Percentiles rank a stretch among this genome's conserved stretches.
Conservation (phyloP, 1,140 invertebrate genomes). For the Conus betulinus region DNA sequence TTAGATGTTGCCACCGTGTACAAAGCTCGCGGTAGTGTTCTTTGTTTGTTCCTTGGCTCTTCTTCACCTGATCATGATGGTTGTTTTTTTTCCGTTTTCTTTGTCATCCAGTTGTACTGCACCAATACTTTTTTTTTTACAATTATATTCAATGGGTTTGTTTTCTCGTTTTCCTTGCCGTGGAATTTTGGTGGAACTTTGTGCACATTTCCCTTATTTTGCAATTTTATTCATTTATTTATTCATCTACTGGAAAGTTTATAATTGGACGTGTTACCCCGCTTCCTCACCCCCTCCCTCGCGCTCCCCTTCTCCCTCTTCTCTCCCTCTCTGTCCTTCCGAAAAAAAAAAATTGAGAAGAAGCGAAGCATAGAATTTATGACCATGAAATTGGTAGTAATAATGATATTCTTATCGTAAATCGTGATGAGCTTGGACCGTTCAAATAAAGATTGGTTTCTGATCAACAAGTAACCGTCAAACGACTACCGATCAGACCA, state of each 20-base stretch:
- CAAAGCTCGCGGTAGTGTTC: constrained; percentile 85
- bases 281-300: too few relatives aligned
- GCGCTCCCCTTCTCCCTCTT: too few relatives aligned
- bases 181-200: background rate
- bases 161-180: background rate
- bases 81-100: background rate
- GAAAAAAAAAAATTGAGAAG: too few relatives aligned
- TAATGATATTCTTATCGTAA: too few relatives aligned
- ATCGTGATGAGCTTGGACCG: too few relatives aligned
- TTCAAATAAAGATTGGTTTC: too few relatives aligned
- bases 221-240: background rate
- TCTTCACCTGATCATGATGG: constrained; percentile 33
- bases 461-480: too few relatives aligned
- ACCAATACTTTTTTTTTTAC: background rate
- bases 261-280: too few relatives aligned
- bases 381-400: too few relatives aligned
- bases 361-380: too few relatives aligned
- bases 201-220: background rate
- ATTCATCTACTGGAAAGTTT: background rate
- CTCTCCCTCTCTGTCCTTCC: too few relatives aligned
- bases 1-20: constrained; percentile 92
- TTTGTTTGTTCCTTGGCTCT: constrained; percentile 35
- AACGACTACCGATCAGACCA: too few relatives aligned
- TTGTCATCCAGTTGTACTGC: background rate
- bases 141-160: background rate